Percentiles rank a stretch among this genome's conserved stretches.
phyloP scores from a whole-genome alignment of 1,140 invertebrate genomes.

The Pollicipes pollicipes region DNA sequence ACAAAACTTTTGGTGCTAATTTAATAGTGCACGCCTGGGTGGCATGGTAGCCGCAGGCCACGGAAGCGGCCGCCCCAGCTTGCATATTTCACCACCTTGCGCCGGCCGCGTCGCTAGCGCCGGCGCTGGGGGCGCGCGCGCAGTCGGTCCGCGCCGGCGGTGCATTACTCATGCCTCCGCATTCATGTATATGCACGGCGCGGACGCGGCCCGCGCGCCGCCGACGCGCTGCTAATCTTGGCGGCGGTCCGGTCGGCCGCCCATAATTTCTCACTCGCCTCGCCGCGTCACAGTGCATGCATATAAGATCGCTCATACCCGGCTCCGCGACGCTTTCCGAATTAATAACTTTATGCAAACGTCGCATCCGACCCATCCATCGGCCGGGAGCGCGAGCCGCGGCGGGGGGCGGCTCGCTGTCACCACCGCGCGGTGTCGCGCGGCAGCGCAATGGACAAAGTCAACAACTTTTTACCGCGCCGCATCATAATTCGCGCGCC shows the following conservation, averaged over 20 bases:
- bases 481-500: neutral
- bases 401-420: neutral
- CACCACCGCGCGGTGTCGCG: neutral
- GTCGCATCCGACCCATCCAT: neutral
- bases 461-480: neutral
- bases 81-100: neutral
- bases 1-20: neutral
- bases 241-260: too few relatives aligned
- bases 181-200: neutral
- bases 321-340: neutral
- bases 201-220: too few relatives aligned
- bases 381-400: too few relatives aligned
- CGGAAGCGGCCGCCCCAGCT: neutral
- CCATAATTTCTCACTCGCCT: neutral
- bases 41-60: neutral
- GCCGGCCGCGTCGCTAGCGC: too few relatives aligned
- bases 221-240: neutral
- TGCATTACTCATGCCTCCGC: neutral
- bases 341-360: constrained; percentile 2
- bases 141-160: neutral
- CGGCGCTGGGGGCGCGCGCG: too few relatives aligned
- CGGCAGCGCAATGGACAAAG: neutral
- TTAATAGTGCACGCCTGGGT: neutral
- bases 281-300: neutral
- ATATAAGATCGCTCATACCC: neutral